Conservation (phyloP, 2,113 vertebrate genomes). For the Macrotus californicus region DNA sequence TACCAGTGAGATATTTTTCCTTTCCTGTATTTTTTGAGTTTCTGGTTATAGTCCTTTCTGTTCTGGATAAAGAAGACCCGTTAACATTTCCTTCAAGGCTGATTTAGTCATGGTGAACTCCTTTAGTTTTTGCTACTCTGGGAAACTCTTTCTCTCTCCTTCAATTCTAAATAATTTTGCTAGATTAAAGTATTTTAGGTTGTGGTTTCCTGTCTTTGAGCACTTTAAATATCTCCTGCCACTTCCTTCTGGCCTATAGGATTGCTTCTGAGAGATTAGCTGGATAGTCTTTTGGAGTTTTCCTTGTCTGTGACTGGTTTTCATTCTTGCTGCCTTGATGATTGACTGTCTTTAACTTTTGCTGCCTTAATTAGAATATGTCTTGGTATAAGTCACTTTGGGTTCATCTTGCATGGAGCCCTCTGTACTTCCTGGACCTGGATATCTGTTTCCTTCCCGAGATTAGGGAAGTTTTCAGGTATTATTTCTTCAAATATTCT, state of each 20-base stretch:
- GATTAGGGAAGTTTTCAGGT: background rate
- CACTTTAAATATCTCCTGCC: background rate
- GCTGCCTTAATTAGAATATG: background rate
- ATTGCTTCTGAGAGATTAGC: background rate
- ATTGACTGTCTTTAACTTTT: background rate
- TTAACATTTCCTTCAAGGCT: background rate
- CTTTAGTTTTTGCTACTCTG: background rate
- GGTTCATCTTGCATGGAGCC: background rate
- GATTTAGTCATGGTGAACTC: background rate
- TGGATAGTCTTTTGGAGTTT: background rate
- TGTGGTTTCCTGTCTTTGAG: background rate
- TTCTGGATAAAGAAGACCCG: background rate
- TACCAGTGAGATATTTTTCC: background rate
- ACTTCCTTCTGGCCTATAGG: background rate
- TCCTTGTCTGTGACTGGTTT: background rate
- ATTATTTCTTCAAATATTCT: background rate
- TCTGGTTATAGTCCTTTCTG: background rate
- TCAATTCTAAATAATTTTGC: background rate
- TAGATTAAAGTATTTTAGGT: background rate
- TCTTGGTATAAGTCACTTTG: background rate
- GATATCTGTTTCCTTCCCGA: background rate
- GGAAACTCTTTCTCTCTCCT: background rate
- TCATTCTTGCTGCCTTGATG: background rate
- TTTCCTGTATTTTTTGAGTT: background rate
- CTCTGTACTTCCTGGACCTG: background rate